A percentile compares a stretch with the other conserved stretches of the same genome.
phyloP scores from a whole-genome alignment of 2,888 invertebrate genomes.

The Graphium colonna region DNA sequence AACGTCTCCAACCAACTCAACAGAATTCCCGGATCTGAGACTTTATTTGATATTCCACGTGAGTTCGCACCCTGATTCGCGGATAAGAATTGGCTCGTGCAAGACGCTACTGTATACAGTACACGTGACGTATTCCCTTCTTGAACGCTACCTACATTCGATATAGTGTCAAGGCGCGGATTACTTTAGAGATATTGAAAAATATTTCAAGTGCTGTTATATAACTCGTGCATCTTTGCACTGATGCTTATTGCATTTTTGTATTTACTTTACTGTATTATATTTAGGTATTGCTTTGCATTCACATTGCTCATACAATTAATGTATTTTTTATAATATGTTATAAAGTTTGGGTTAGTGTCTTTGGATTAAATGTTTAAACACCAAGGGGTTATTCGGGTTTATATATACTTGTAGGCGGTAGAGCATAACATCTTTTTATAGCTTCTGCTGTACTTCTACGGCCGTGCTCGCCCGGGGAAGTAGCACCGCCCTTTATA shows the following conservation, averaged over 20 bases:
- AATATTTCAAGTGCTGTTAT: conserved; percentile 11
- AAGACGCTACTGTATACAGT: conserved; percentile 23
- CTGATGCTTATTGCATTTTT: background rate
- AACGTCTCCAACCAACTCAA: conserved; percentile 28
- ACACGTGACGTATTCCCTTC: conserved; percentile 24
- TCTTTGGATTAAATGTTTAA: too few relatives aligned
- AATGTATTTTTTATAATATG: too few relatives aligned
- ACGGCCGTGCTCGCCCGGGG: too few relatives aligned
- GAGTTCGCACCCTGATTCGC: conserved; percentile 51
- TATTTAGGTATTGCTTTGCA: too few relatives aligned
- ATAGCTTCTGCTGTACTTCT: too few relatives aligned
- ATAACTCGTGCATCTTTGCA: background rate
- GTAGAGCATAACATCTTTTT: too few relatives aligned
- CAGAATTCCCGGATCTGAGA: conserved; percentile 33
- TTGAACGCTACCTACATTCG: conserved; percentile 18
- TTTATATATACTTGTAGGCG: too few relatives aligned
- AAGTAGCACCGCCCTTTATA: too few relatives aligned
- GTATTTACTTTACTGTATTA: background rate
- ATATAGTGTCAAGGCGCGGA: conserved; percentile 16
- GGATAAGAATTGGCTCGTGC: conserved; percentile 51
- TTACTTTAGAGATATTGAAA: conserved; percentile 22
- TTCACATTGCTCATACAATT: too few relatives aligned
- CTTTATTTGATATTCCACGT: conserved; percentile 60
- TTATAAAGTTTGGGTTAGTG: too few relatives aligned
- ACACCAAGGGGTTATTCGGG: too few relatives aligned